Conservation (phyloP, 1,140 invertebrate species). For the Elymnias hypermnestra region DNA sequence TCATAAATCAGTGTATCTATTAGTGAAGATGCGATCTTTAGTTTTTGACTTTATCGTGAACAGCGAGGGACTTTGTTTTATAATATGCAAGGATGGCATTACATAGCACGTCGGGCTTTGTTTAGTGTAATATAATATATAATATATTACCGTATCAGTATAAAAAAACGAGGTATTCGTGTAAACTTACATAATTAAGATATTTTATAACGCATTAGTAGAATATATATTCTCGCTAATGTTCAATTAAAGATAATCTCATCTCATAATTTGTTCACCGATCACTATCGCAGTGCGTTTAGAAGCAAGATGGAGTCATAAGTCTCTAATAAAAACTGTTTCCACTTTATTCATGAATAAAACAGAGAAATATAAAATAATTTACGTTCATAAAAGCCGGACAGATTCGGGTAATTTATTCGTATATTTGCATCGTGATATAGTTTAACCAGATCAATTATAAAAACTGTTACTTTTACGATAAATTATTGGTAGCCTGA, state of each 20-base stretch:
- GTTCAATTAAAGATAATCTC: background rate
- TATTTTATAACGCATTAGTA: background rate
- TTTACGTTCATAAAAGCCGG: slow-evolving; percentile 13
- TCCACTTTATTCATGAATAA: slow-evolving; percentile 12
- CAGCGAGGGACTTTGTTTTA: no score
- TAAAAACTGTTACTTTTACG: slow-evolving; percentile 7
- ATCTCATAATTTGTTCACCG: background rate
- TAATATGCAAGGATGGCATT: no score
- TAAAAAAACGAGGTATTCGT: no score
- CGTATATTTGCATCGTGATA: slow-evolving; percentile 9
- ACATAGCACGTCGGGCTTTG: no score
- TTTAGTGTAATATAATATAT: no score
- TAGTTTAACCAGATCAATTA: slow-evolving; percentile 14
- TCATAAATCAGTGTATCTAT: no score
- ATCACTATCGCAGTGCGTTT: background rate
- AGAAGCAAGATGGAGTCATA: background rate
- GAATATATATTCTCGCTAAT: background rate
- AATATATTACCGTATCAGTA: no score
- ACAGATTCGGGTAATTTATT: slow-evolving; percentile 11
- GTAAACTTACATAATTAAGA: slow-evolving; percentile 2
- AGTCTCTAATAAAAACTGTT: slow-evolving; percentile 16
- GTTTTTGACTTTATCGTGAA: no score
- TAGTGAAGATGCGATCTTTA: no score
- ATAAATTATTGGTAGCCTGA: background rate
- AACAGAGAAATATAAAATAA: slow-evolving; percentile 9